A percentile compares a stretch with the other conserved stretches of the same genome.
phyloP scores from a whole-genome alignment of 2,113 vertebrate genomes.

The Neogale vison region DNA sequence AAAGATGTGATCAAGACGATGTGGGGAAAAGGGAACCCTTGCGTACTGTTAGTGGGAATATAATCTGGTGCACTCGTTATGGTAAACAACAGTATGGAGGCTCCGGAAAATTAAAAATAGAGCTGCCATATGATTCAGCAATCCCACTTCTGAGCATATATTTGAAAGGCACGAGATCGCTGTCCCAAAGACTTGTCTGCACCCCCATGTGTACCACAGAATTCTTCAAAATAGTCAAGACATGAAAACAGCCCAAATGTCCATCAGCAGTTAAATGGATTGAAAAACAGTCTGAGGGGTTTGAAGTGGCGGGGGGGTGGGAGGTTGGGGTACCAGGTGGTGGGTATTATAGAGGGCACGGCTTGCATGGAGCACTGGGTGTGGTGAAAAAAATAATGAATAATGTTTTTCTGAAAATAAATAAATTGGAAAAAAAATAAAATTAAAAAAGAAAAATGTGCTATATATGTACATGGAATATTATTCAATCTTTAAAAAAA shows the following conservation, averaged over 20 bases:
- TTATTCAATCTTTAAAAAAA: not conserved
- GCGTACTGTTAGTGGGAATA: not conserved
- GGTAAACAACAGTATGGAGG: not conserved
- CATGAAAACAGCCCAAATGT: not conserved
- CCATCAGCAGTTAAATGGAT: not conserved
- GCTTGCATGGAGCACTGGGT: no score
- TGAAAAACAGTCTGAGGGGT: no score
- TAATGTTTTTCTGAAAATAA: no score
- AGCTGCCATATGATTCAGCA: not conserved
- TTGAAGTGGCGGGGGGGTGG: no score
- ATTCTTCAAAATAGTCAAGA: not conserved
- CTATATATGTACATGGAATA: not conserved
- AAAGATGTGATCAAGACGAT: not conserved
- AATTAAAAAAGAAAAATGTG: no score
- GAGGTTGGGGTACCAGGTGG: no score
- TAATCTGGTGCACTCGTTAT: not conserved
- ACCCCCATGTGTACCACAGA: no score
- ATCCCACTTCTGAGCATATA: not conserved
- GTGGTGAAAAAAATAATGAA: no score
- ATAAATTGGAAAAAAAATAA: no score
- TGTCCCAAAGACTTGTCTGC: rapidly evolving
- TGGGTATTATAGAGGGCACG: no score
- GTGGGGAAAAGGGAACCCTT: not conserved
- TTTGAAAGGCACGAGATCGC: not conserved
- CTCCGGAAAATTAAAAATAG: not conserved